Base-by-base conservation (phyloP, 1,140 invertebrate species). In the Drosophila melanogaster region DNA sequence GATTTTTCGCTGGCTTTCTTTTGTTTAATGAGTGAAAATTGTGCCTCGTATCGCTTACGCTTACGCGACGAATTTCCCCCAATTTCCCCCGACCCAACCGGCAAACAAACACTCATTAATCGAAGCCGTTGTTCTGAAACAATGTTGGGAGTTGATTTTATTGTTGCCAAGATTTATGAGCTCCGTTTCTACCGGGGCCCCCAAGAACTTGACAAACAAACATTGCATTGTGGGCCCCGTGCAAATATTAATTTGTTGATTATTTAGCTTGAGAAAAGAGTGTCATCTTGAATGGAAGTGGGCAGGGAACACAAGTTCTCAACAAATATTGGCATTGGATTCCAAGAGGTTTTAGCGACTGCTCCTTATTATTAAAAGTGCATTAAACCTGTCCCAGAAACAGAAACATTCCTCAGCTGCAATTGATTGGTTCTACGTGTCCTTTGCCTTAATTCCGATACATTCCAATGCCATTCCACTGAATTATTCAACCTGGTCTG, bases 61-160 rank as follows among this genome's bases (percentile, higher is more conserved):
- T 22, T 22, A 65, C 78, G 58, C 62, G 49, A 22, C 14, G 56
- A 37, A 66, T 26, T 26, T 44, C 11, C 7, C 35, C 24, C 15
- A 22, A 33, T 62, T 61, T 54, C 37, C 37, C 7, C 19, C 22
- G 43, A 33, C 53, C 35, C 24, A n/a, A n/a, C n/a, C 3, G 50
- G 50, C 50, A 66, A 53, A 77, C 83, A 90, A 90, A 90, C 87
- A 87, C 84, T 90, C 79, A 89, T 90, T 90, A 90, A 90, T 90
- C 83, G 87, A 90, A 86, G 90, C 90, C 78, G 81, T 59, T 71
- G 70, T 76, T 46, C 51, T 26, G 50, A 17, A 33, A 61, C 58
- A 61, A 53, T 53, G 66, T 57, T 57, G 66, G 49, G 26, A 75
- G 75, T 87, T 75, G 85, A 72, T 77, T 72, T 90, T 77, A 79